Evolutionary conservation across 2,888 invertebrate genomes (phyloP), one percentile per base, ranked within the genome.

Genomic region (Cryptosula pallasiana): DNA sequence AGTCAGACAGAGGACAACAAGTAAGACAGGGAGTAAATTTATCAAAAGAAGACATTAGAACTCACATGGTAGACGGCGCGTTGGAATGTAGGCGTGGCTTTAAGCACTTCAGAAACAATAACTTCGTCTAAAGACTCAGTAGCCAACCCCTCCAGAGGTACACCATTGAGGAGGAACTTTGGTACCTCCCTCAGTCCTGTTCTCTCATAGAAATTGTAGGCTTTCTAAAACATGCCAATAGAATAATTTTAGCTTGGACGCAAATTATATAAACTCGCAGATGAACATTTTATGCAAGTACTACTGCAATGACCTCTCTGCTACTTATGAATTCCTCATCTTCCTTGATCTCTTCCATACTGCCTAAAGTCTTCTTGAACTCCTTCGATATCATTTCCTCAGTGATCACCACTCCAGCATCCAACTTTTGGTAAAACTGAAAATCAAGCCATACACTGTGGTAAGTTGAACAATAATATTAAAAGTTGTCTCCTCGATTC

Each of bases 51-150:
- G n/a, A n/a, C n/a, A n/a, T n/a, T n/a, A n/a, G n/a, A n/a, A 75
- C 78, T 77, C 73, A 84, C 86, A 73, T 91, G 89, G 85, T 94
- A 94, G 1, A 97, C 92, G 5, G 94, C 93, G 81, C 93, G 92
- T 84, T 97, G 97, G 76, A 96, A 87, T 1, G 88, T 86, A 0
- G 90, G 90, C 0, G 95, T 96, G 84, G 93, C 92, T 16, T 90
- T 88, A 87, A 96, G 91, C 16, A 99, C 90, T 78, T 93, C 91
- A 25, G 90, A 89, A 76, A 97, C 89, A 55, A 98, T 90, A 0
- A 92, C 91, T 85, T 98, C 98, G 85, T 99, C 97, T 78, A 98
- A 91, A 75, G 91, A 89, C 75, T 95, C 94, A 0, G 90, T 89
- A 35, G 78, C 79, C 29, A 87, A 89, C 75, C 91, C 89, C 27